phyloP scores from a whole-genome alignment of 1,140 invertebrate species.

The Heliconius congener region DNA sequence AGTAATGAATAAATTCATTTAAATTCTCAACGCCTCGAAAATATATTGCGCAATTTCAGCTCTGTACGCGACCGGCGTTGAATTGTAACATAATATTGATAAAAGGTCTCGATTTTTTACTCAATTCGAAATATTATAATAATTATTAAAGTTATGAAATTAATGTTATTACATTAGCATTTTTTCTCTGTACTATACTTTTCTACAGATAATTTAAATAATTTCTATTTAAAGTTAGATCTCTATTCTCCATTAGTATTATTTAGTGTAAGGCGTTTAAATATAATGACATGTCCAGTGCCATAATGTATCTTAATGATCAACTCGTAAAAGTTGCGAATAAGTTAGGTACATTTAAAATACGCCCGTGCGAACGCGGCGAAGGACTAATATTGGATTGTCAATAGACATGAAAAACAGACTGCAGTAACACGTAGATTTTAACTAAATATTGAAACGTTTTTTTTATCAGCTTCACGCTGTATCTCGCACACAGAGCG shows the following conservation, averaged over 20 bases:
- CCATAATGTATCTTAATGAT: background rate
- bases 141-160: background rate
- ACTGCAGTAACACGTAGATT: background rate
- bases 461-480: background rate
- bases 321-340: background rate
- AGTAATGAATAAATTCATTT: background rate
- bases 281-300: background rate
- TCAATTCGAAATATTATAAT: conserved; percentile 12
- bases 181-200: background rate
- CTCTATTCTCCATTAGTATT: background rate
- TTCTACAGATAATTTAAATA: background rate
- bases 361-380: conserved; percentile 1
- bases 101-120: conserved; percentile 15
- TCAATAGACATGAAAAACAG: conserved; percentile 8
- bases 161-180: background rate
- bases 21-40: background rate
- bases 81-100: conserved; percentile 13
- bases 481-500: no score
- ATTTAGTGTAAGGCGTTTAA: background rate
- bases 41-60: conserved; percentile 4
- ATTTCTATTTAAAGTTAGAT: background rate
- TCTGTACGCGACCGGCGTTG: background rate
- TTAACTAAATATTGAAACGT: background rate
- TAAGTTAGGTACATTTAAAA: background rate
- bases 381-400: conserved; percentile 4